Evolutionary conservation across 2,888 invertebrate species (phyloP).

Genomic region (Maniola hyperantus): DNA sequence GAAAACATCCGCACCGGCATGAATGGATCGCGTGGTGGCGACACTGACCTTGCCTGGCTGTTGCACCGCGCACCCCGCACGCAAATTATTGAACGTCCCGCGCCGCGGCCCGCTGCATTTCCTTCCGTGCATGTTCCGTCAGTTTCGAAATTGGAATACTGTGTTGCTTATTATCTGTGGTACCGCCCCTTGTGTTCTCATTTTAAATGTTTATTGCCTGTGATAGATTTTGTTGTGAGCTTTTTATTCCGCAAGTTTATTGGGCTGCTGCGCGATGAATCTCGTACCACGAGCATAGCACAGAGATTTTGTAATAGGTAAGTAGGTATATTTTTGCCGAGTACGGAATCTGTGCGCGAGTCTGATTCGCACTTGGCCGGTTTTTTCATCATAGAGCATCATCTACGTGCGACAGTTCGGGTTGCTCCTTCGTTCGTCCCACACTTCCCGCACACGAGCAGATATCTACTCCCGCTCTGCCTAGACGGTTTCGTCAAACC

Average conservation of each 20-base stretch:
- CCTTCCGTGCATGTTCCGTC: slow-evolving; percentile 39
- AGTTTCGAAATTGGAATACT: slow-evolving; percentile 36
- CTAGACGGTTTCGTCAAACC: too few species aligned
- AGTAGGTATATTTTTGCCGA: too few species aligned
- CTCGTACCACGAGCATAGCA: too few species aligned
- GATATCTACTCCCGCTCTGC: too few species aligned
- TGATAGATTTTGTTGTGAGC: not conserved
- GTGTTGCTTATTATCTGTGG: slow-evolving; percentile 17
- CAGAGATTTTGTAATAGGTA: too few species aligned
- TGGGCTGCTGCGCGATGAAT: not conserved
- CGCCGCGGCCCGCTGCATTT: slow-evolving; percentile 42
- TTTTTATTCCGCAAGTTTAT: not conserved
- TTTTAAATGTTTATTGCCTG: slow-evolving; percentile 11
- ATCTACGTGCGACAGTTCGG: too few species aligned
- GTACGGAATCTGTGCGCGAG: too few species aligned
- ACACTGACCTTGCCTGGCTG: slow-evolving; percentile 70
- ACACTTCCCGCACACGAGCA: too few species aligned
- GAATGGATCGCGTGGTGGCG: slow-evolving; percentile 67
- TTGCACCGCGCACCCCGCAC: slow-evolving; percentile 59
- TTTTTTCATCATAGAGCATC: too few species aligned
- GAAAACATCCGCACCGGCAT: slow-evolving; percentile 47
- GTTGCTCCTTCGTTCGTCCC: too few species aligned
- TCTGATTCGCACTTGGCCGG: too few species aligned
- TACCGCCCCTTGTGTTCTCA: slow-evolving; percentile 4
- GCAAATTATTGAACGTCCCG: slow-evolving; percentile 71